Percentiles rank a stretch among this genome's conserved stretches.
These are phyloP conservation scores for Amniataba percoides DNA, from an alignment of 2,797 vertebrate genomes.

Conservation along the genomic window DNA sequence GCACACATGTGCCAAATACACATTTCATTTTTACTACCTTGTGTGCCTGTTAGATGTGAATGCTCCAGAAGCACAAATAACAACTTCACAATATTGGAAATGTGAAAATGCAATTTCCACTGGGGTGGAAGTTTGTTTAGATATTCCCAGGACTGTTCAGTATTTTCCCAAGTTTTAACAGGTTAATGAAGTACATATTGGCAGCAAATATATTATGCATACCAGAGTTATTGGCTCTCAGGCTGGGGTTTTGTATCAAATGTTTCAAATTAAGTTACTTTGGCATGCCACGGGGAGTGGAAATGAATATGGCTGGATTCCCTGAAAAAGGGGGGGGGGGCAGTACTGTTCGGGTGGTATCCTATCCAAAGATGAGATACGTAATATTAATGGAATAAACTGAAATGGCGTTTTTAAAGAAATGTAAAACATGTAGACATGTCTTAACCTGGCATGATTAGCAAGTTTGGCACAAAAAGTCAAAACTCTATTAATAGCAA, in stretches of 20 bases:
- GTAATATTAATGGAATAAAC: not conserved
- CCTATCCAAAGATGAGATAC: not conserved
- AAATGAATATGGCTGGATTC: conserved; percentile 43
- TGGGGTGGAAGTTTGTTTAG: not conserved
- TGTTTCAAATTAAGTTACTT: conserved; percentile 56
- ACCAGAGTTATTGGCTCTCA: conserved; percentile 50
- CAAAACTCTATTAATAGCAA: not conserved
- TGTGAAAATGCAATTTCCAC: conserved; percentile 25
- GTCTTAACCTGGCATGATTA: not conserved
- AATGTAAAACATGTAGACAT: not conserved
- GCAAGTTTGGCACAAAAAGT: not conserved
- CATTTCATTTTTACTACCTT: no score
- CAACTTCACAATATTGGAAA: conserved; percentile 13
- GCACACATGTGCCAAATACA: not conserved
- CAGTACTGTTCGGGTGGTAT: not conserved
- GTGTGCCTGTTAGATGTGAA: not conserved
- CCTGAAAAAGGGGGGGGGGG: conserved; percentile 26
- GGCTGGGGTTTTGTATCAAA: conserved; percentile 52
- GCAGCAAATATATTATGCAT: conserved; percentile 52
- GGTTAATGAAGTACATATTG: conserved; percentile 56
- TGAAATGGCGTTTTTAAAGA: not conserved
- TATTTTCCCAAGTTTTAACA: conserved; percentile 50
- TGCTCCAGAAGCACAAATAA: not conserved
- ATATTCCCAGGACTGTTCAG: conserved; percentile 29
- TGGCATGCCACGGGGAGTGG: conserved; percentile 37